Evolutionary conservation across 2,797 vertebrate genomes (phyloP).

Genomic region (Oryzias dopingdopingensis): DNA sequence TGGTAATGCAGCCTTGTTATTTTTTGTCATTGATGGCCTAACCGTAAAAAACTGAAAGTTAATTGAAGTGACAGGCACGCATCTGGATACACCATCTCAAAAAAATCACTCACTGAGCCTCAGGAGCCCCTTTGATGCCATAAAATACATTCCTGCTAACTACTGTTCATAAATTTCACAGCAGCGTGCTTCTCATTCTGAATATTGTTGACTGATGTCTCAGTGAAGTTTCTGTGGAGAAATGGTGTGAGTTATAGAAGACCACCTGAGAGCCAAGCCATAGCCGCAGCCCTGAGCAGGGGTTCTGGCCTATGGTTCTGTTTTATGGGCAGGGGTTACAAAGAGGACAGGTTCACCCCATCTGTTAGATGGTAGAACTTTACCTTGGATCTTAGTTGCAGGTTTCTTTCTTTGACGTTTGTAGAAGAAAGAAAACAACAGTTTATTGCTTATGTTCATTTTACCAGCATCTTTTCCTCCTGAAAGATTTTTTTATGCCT

Average conservation of each 20-base stretch:
- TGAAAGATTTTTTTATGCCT: conserved; percentile 14
- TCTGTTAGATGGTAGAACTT: conserved; percentile 37
- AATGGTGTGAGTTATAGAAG: conserved; percentile 60
- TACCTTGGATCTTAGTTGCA: conserved; percentile 48
- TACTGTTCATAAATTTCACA: conserved; percentile 62
- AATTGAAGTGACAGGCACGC: conserved; percentile 33
- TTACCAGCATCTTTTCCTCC: conserved; percentile 16
- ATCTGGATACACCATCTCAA: conserved; percentile 70
- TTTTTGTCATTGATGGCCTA: conserved; percentile 30
- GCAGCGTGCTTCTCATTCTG: conserved; percentile 46
- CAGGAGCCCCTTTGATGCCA: conserved; percentile 45
- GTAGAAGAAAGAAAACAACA: conserved; percentile 41
- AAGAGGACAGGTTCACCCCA: conserved; percentile 45
- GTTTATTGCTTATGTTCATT: conserved; percentile 36
- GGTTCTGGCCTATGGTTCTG: conserved; percentile 34
- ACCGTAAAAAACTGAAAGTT: conserved; percentile 28
- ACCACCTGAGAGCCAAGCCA: conserved; percentile 64
- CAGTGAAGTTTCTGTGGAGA: conserved; percentile 43
- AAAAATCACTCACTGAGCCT: conserved; percentile 30
- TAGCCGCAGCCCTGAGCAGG: conserved; percentile 32
- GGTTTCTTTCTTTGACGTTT: conserved; percentile 26
- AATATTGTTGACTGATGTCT: conserved; percentile 43
- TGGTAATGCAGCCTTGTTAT: conserved; percentile 25
- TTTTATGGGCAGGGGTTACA: conserved; percentile 49
- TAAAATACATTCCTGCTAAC: conserved; percentile 60